These are phyloP conservation scores for Rhadinocentrus ornatus DNA, from an alignment of 2,797 vertebrate species.

Conservation along the genomic window DNA sequence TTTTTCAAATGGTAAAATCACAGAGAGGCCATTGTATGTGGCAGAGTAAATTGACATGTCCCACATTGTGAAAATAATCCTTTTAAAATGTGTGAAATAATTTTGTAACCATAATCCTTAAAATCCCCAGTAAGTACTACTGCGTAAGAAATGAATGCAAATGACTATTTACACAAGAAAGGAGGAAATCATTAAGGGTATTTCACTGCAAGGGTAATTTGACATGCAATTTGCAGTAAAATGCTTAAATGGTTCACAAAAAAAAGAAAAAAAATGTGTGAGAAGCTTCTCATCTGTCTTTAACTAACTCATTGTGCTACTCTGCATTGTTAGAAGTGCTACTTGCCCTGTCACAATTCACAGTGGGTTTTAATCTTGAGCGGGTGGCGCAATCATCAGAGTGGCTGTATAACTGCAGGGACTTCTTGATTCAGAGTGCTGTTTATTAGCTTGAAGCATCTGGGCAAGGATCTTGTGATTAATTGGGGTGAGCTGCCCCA, in stretches of 20 bases:
- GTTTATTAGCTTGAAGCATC: constrained; percentile 91
- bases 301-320: constrained; percentile 63
- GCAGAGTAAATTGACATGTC: constrained; percentile 54
- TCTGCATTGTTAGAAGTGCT: constrained; percentile 62
- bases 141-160: constrained; percentile 65
- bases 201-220: constrained; percentile 78
- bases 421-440: constrained; percentile 78
- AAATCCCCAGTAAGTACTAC: constrained; percentile 74
- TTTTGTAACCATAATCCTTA: constrained; percentile 74
- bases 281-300: constrained; percentile 55
- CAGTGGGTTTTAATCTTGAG: constrained; percentile 75
- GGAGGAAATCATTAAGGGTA: constrained; percentile 72
- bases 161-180: constrained; percentile 77
- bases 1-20: constrained; percentile 68
- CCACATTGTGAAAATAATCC: constrained; percentile 78
- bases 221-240: constrained; percentile 77
- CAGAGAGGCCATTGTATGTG: constrained; percentile 59
- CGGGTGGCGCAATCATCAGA: constrained; percentile 70
- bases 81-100: constrained; percentile 80
- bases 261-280: constrained; percentile 6
- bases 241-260: constrained; percentile 63
- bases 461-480: constrained; percentile 90
- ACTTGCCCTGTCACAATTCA: constrained; percentile 55
- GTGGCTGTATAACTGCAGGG: constrained; percentile 73
- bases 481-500: constrained; percentile 91